Conservation (phyloP, 2,113 vertebrate genomes). For the Pangasianodon hypophthalmus region DNA sequence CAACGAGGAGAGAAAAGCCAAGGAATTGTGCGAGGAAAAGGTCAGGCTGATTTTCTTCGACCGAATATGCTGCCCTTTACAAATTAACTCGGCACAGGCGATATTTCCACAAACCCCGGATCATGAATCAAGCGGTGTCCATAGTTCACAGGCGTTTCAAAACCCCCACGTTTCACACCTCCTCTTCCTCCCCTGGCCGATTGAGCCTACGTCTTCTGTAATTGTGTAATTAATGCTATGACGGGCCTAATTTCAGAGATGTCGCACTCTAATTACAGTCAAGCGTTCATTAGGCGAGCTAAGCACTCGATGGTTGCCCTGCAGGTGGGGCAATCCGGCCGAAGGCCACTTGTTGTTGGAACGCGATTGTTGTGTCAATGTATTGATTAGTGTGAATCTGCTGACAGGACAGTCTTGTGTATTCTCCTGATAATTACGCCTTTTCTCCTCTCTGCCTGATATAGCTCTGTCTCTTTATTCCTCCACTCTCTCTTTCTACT, state of each 20-base stretch:
- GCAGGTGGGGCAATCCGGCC: slow-evolving; percentile 66
- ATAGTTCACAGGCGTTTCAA: slow-evolving; percentile 68
- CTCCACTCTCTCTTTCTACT: slow-evolving; percentile 44
- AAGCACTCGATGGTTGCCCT: slow-evolving; percentile 62
- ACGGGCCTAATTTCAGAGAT: slow-evolving; percentile 76
- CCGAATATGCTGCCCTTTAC: slow-evolving; percentile 82
- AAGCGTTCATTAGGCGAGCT: slow-evolving; percentile 73
- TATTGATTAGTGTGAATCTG: slow-evolving; percentile 74
- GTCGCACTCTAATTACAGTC: slow-evolving; percentile 75
- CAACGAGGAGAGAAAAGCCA: slow-evolving; percentile 55
- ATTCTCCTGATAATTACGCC: slow-evolving; percentile 75
- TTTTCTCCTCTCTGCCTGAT: slow-evolving; percentile 56
- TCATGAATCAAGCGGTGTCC: slow-evolving; percentile 77
- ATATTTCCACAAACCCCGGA: slow-evolving; percentile 75
- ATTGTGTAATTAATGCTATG: slow-evolving; percentile 80
- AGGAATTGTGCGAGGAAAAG: slow-evolving; percentile 72
- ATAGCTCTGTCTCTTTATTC: slow-evolving; percentile 69
- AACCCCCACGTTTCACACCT: slow-evolving; percentile 18
- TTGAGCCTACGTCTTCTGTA: slow-evolving; percentile 72
- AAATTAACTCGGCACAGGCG: slow-evolving; percentile 79
- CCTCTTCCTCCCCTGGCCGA: slow-evolving; percentile 24
- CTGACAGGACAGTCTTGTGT: slow-evolving; percentile 73
- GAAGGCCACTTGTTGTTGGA: slow-evolving; percentile 69
- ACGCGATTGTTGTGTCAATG: slow-evolving; percentile 67
- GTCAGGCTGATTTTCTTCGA: slow-evolving; percentile 79